Base-by-base conservation (phyloP, 2,797 vertebrate species). In the Aeoliscus strigatus region DNA sequence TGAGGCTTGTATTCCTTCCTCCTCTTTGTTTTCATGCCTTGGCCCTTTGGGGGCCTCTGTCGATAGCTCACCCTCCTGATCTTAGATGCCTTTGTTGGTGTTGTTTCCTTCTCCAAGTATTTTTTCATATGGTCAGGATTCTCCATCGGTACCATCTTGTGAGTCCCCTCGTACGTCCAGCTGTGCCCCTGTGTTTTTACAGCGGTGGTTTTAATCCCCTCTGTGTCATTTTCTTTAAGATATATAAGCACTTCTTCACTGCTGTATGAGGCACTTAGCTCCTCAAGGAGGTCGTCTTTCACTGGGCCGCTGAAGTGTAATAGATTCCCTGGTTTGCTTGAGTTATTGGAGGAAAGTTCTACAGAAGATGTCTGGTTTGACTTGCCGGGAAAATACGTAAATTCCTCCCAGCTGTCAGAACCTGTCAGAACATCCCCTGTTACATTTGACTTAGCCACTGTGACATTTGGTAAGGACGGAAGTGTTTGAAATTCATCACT, bases 151-250 rank as follows among this genome's bases (percentile, higher is more conserved):
- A 73, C 63, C 4, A 39, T 39, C 35, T 80, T 11, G 23, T 86
- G 71, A 33, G 62, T 79, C 41, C 47, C 73, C 0, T 88, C 71
- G 6, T 91, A 90, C 13, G 77, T 80, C 88, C 88, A 90, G 63
- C 84, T 80, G 18, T 81, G 39, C 12, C 21, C 55, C 27, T 70
- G 42, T 2, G 28, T 60, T 53, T 84, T 71, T 14, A 90, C 31
- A 2, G 72, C 57, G 8, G 51, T 82, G 24, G 80, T 84, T 69
- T 83, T 73, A 24, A 90, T 86, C 14, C 33, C 77, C 15, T 82
- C 39, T 6, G 66, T 81, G 2, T 36, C 53, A 43, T 85, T 83
- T 38, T 76, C 73, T 42, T 74, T 65, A 12, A 90, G 66, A 58
- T 83, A 88, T 58, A 91, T 90, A 4, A 73, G 11, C 3, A 90